phyloP scores from a whole-genome alignment of 2,797 vertebrate species.

The Schizopygopsis pylzovi region DNA sequence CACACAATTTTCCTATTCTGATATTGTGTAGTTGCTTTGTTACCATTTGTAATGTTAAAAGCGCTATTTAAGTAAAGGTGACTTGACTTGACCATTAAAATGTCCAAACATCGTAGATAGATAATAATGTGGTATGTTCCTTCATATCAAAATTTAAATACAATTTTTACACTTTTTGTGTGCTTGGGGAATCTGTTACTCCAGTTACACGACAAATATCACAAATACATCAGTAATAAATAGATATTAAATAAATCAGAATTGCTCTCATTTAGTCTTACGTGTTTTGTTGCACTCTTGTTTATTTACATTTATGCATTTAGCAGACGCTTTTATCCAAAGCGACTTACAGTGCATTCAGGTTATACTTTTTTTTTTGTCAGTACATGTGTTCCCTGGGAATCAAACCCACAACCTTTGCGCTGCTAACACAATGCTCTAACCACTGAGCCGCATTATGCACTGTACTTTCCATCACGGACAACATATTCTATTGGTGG shows the following conservation, averaged over 20 bases:
- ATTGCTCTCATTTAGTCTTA: no score
- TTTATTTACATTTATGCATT: no score
- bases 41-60: no score
- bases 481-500: background rate
- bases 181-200: background rate
- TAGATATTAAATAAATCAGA: background rate
- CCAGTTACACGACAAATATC: background rate
- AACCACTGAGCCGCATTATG: background rate
- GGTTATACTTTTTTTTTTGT: no score
- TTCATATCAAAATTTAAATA: background rate
- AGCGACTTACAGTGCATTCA: no score
- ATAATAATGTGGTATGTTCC: background rate
- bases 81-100: background rate
- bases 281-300: background rate
- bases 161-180: background rate
- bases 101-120: background rate
- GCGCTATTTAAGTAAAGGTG: no score
- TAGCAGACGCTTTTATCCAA: no score
- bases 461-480: constrained; percentile 20
- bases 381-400: no score
- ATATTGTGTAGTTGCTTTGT: no score
- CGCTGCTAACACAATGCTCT: no score
- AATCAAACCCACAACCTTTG: no score
- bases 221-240: background rate
- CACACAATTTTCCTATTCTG: no score